Evolutionary conservation across 2,797 vertebrate species (phyloP).

Genomic region (Amazona ochrocephala): DNA sequence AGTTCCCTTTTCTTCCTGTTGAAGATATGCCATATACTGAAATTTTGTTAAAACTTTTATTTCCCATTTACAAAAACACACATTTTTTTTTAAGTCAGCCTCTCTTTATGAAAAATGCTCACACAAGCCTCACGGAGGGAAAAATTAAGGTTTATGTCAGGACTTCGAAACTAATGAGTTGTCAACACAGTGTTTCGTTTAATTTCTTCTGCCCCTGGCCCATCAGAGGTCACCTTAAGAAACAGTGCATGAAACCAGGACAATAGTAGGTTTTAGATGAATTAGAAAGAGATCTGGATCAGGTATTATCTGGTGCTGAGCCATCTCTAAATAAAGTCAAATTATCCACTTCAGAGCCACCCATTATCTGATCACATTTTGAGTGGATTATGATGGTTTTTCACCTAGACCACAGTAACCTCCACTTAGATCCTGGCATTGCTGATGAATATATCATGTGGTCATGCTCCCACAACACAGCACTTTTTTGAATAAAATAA

Average conservation of each 20-base stretch:
- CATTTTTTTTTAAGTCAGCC: neutral
- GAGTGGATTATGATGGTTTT: slow-evolving; percentile 62
- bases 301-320: slow-evolving; percentile 32
- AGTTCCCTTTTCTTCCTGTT: neutral
- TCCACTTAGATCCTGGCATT: slow-evolving; percentile 16
- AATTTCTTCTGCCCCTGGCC: neutral
- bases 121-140: neutral
- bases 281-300: slow-evolving; percentile 12
- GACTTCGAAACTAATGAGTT: neutral
- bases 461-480: neutral
- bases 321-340: slow-evolving; percentile 44
- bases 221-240: neutral
- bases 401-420: slow-evolving; percentile 7
- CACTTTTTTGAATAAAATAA: neutral
- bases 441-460: neutral
- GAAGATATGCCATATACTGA: neutral
- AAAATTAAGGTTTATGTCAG: neutral
- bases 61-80: neutral
- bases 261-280: slow-evolving; percentile 6
- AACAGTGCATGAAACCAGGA: neutral
- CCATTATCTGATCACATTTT: slow-evolving; percentile 44
- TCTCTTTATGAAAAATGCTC: neutral
- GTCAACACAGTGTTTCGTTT: neutral
- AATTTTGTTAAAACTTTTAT: neutral
- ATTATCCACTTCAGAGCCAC: slow-evolving; percentile 45